A percentile compares a stretch with the other conserved stretches of the same genome.
These are phyloP conservation scores for Muscicapa comitata DNA, from an alignment of 2,797 vertebrate species.

Conservation along the genomic window DNA sequence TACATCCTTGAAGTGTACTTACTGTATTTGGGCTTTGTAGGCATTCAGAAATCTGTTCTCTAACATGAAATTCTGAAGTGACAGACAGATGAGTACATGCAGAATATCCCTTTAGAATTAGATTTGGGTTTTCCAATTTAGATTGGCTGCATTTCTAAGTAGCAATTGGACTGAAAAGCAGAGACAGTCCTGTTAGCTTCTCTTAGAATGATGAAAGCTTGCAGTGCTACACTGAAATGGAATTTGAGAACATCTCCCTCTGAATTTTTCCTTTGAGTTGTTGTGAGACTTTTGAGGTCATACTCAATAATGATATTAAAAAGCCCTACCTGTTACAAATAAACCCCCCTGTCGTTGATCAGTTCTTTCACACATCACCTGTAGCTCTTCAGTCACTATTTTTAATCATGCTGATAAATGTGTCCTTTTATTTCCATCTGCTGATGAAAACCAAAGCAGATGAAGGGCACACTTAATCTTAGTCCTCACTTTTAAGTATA, in stretches of 20 bases:
- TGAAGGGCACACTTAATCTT: not conserved
- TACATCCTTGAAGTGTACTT: not conserved
- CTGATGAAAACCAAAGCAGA: not conserved
- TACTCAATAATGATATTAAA: not conserved
- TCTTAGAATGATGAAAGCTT: not conserved
- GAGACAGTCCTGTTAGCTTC: not conserved
- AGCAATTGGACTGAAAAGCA: not conserved
- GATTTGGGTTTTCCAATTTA: not conserved
- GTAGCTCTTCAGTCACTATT: not conserved
- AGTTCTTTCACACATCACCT: not conserved
- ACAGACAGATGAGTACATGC: not conserved
- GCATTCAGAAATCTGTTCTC: not conserved
- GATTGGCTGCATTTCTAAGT: not conserved
- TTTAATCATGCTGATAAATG: not conserved
- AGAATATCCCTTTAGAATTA: not conserved
- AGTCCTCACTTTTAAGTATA: not conserved
- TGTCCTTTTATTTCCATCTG: not conserved
- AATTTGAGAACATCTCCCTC: not conserved
- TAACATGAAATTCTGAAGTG: not conserved
- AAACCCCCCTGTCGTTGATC: not conserved
- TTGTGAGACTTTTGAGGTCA: not conserved
- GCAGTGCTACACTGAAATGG: not conserved
- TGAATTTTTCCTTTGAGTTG: not conserved
- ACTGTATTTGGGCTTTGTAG: not conserved
- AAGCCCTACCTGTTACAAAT: not conserved